Evolutionary conservation across 1,140 invertebrate species (phyloP).

Genomic region (Platorchestia sp.): DNA sequence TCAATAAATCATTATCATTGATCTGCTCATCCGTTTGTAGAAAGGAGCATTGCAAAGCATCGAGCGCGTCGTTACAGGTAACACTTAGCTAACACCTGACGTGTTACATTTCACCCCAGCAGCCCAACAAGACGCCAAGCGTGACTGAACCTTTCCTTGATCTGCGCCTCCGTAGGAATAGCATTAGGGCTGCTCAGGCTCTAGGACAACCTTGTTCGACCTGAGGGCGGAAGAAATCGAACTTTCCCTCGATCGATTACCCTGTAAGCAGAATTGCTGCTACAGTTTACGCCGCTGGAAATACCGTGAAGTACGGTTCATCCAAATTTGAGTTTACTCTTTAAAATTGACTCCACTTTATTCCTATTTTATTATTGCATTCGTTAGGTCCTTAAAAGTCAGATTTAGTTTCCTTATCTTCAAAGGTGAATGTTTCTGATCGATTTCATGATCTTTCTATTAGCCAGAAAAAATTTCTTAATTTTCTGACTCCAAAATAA

Average conservation of each 20-base stretch:
- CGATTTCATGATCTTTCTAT: background rate
- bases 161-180: background rate
- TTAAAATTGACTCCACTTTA: background rate
- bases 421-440: background rate
- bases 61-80: background rate
- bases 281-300: background rate
- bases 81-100: slow-evolving; percentile 37
- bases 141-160: background rate
- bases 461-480: too few species aligned
- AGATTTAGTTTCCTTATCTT: background rate
- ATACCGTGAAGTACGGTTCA: background rate
- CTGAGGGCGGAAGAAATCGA: background rate
- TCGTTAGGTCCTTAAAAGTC: background rate
- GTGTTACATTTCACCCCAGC: slow-evolving; percentile 46
- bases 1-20: slow-evolving; percentile 41
- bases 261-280: background rate
- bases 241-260: background rate
- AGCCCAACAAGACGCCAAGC: background rate
- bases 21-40: slow-evolving; percentile 40
- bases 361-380: background rate
- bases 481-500: background rate
- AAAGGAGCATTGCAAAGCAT: background rate
- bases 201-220: background rate
- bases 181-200: background rate
- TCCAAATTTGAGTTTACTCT: background rate